Percentiles rank a stretch among this genome's conserved stretches.
Evolutionary conservation across 2,797 vertebrate species (phyloP).

Genomic region (Podarcis lilfordi): DNA sequence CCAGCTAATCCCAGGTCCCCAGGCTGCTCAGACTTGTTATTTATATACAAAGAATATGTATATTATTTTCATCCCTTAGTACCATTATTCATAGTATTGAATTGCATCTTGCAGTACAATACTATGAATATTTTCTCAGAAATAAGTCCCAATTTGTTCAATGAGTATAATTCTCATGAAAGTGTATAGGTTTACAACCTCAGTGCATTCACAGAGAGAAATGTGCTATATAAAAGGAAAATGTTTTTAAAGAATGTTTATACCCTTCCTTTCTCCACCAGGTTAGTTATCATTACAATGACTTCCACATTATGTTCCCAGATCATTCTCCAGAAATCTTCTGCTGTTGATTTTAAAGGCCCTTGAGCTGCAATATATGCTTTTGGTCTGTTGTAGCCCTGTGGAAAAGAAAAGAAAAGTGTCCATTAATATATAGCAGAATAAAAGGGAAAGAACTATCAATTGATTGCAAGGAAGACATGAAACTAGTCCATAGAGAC

Average conservation of each 20-base stretch:
- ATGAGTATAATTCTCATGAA: not conserved
- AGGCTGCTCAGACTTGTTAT: not conserved
- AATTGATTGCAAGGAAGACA: too few species aligned
- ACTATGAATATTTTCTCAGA: not conserved
- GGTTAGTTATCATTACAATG: constrained; percentile 97
- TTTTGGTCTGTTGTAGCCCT: constrained; percentile 91
- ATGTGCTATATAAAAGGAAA: not conserved
- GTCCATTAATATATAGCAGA: constrained; percentile 37
- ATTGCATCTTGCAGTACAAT: not conserved
- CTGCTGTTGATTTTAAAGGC: constrained; percentile 90
- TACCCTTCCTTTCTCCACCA: constrained; percentile 96
- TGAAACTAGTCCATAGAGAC: too few species aligned
- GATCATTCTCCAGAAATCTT: constrained; percentile 98
- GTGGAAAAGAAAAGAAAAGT: constrained; percentile 51
- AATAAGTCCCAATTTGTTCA: not conserved
- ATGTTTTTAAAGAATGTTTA: constrained; percentile 54
- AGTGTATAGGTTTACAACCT: not conserved
- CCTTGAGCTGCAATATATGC: constrained; percentile 96
- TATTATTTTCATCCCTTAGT: not conserved
- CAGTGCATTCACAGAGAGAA: not conserved
- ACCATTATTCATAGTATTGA: not conserved
- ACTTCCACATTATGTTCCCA: constrained; percentile 95
- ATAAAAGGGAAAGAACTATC: not conserved
- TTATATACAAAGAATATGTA: not conserved
- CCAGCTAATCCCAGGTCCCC: not conserved